Evolutionary conservation across 2,113 vertebrate species (phyloP).

Genomic region (Myocastor coypus): DNA sequence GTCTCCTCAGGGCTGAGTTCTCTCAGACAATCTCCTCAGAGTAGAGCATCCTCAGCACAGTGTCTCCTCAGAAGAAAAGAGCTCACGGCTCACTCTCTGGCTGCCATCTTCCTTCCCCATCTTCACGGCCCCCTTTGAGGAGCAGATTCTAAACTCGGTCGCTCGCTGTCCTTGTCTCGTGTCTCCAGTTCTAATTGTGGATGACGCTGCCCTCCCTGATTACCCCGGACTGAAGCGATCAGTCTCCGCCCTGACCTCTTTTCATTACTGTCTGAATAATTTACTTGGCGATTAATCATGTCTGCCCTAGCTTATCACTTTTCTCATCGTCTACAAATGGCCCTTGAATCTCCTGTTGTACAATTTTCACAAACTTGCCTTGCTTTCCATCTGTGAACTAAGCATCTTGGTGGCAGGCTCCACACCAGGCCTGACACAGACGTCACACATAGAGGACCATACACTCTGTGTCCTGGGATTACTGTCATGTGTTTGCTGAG

Average conservation of each 20-base stretch:
- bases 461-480: neutral
- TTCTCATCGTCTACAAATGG: neutral
- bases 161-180: neutral
- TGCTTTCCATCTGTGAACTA: neutral
- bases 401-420: neutral
- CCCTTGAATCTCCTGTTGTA: neutral
- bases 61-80: neutral
- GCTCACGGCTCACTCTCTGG: rapidly evolving
- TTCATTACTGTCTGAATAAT: conserved; percentile 64
- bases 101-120: neutral
- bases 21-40: neutral
- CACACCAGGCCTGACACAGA: too few relatives aligned
- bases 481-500: neutral
- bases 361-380: neutral
- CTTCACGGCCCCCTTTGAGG: neutral
- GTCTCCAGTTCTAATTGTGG: neutral
- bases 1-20: neutral
- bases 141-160: neutral
- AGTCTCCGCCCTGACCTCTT: conserved; percentile 27
- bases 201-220: neutral
- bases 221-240: neutral
- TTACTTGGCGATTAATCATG: conserved; percentile 67
- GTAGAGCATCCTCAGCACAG: neutral
- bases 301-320: conserved; percentile 28
- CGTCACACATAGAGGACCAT: rapidly evolving